Base-by-base conservation (phyloP, 2,888 invertebrate species). In the Cheilosia urbana region DNA sequence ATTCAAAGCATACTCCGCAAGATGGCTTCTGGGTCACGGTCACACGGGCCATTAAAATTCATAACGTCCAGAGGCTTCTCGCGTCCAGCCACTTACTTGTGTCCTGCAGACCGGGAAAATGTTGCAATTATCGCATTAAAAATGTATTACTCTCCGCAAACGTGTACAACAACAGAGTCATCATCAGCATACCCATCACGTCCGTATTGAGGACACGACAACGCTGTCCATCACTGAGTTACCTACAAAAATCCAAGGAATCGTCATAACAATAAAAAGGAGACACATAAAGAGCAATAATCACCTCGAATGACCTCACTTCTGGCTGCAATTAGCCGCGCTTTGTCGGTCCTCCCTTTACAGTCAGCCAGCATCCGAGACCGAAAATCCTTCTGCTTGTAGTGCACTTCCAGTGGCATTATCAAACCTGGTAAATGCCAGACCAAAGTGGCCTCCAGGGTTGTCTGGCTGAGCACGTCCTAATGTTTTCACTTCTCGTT, bases 401-500 rank as follows among this genome's bases (percentile, higher is more conserved):
- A 51, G 57, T 75, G 72, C 69, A 68, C 34, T 75, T 49, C 34
- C 53, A 60, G 40, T 62, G 53, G 24, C 47, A 21, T 60, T 66
- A 17, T n/a, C 30, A 69, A 53, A 71, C 65, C 60, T 57, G 71
- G 49, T 60, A 76, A 84, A 80, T 76, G 79, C 58, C 45, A 65
- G 15, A 40, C 69, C 69, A 79, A 79, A 80, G 79, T 79, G 75
- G 75, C 75, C 84, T 76, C 65, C 49, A 66, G 75, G 69, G 79
- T 66, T 71, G 79, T 71, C 84, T 49, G 66, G 65, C 79, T 84
- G 75, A 84, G 84, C 84, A 84, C 84, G 84, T 84, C 65, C 79
- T 79, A 84, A 79, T 84, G 84, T 71, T 79, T 79, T 84, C 84
- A 79, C 79, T 84, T 84, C 79, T 80, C 84, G 75, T 84, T 80